A percentile compares a stretch with the other conserved stretches of the same genome.
phyloP scores from a whole-genome alignment of 35 echinoderm and acorn worm genomes.

The Nesometra sesokonis region DNA sequence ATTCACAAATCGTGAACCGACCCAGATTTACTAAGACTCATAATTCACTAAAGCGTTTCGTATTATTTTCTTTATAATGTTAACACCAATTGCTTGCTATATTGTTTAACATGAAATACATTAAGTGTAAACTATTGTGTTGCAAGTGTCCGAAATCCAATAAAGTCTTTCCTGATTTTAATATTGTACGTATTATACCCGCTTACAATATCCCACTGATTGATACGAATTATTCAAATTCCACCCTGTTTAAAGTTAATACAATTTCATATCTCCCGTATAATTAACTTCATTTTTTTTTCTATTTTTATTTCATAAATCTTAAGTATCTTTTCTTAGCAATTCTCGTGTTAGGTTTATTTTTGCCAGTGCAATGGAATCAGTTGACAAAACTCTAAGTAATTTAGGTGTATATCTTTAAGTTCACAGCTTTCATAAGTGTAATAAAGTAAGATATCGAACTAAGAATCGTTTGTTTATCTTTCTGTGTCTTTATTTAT shows the following conservation, averaged over 20 bases:
- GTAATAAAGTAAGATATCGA: neutral
- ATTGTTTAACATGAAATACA: neutral
- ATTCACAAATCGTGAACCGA: neutral
- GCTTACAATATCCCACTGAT: neutral
- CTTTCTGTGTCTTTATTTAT: too few relatives aligned
- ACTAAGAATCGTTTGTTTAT: neutral
- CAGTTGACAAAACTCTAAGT: neutral
- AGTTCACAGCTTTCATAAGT: neutral
- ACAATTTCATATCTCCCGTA: neutral
- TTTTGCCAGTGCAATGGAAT: neutral
- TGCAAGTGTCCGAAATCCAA: neutral
- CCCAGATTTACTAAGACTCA: neutral
- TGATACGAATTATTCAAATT: neutral
- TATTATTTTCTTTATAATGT: slow-evolving; percentile 1
- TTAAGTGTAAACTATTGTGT: neutral
- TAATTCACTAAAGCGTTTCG: neutral
- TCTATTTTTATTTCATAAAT: neutral
- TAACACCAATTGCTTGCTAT: neutral
- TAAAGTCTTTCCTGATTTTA: neutral
- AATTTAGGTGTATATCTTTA: neutral
- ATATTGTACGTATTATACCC: neutral
- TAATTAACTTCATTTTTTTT: neutral
- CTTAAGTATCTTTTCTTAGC: neutral
- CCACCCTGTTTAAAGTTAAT: neutral
- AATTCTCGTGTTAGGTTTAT: neutral